These are phyloP conservation scores for Saturnia pavonia DNA, from an alignment of 2,888 invertebrate species.

Conservation along the genomic window DNA sequence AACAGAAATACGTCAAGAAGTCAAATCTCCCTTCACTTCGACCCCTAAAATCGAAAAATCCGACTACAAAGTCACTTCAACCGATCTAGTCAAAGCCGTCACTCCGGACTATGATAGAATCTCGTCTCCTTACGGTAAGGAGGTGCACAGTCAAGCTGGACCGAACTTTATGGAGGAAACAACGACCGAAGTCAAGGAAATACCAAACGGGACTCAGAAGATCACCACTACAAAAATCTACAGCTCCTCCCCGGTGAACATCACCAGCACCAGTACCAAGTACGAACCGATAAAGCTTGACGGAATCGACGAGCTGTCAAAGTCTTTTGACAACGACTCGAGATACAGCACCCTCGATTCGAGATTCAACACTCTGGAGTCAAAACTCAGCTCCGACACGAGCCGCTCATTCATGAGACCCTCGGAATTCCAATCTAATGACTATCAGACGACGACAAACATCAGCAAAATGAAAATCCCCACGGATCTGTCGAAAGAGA, in stretches of 20 bases:
- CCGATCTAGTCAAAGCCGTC: slow-evolving; percentile 64
- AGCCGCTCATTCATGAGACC: slow-evolving; percentile 78
- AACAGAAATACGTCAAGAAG: slow-evolving; percentile 59
- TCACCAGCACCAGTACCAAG: slow-evolving; percentile 74
- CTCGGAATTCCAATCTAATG: slow-evolving; percentile 73
- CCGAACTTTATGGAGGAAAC: slow-evolving; percentile 77
- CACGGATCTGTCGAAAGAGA: slow-evolving; percentile 68
- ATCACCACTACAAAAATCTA: slow-evolving; percentile 81
- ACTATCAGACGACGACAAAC: slow-evolving; percentile 56
- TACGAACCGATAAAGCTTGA: slow-evolving; percentile 75
- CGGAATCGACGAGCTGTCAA: slow-evolving; percentile 77
- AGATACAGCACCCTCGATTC: slow-evolving; percentile 74
- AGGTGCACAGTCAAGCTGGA: slow-evolving; percentile 64
- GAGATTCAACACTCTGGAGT: slow-evolving; percentile 70
- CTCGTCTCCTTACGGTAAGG: slow-evolving; percentile 71
- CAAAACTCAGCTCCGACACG: slow-evolving; percentile 73
- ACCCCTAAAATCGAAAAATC: slow-evolving; percentile 65
- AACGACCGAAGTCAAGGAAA: slow-evolving; percentile 77
- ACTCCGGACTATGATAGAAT: slow-evolving; percentile 72
- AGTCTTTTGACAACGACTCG: slow-evolving; percentile 77
- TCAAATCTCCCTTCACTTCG: slow-evolving; percentile 69
- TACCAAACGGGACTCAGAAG: slow-evolving; percentile 81
- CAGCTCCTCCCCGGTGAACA: slow-evolving; percentile 79
- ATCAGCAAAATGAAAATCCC: slow-evolving; percentile 64
- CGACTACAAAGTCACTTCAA: slow-evolving; percentile 49